phyloP scores from a whole-genome alignment of 2,113 vertebrate species.

The Paradisaea rubra region DNA sequence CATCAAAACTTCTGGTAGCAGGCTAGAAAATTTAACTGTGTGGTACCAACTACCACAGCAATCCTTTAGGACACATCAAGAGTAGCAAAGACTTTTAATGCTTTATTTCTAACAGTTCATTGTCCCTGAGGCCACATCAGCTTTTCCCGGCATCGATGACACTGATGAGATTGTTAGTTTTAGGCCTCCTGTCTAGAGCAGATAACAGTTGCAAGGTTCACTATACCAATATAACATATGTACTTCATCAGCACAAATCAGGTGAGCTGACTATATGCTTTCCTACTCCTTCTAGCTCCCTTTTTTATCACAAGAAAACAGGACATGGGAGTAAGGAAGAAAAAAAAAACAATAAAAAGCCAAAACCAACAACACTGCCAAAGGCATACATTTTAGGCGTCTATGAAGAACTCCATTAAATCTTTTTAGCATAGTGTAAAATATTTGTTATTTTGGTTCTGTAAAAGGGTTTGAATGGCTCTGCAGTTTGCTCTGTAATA shows the following conservation, averaged over 20 bases:
- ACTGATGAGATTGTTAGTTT: conserved; percentile 29
- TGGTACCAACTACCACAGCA: not conserved
- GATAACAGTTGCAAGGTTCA: conserved; percentile 8
- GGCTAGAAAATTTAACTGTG: conserved; percentile 10
- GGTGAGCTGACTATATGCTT: not conserved
- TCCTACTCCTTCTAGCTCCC: not conserved
- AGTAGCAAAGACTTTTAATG: not conserved
- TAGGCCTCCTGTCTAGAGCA: conserved; percentile 6
- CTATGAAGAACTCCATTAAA: not conserved
- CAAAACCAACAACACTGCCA: not conserved
- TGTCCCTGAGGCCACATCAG: conserved; percentile 15
- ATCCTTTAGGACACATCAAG: not conserved
- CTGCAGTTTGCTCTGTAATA: not conserved
- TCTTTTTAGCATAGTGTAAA: not conserved
- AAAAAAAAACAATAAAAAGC: not conserved
- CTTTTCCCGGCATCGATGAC: not conserved
- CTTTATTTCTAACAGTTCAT: not conserved
- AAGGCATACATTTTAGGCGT: not conserved
- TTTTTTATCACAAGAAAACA: conserved; percentile 11
- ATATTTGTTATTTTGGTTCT: conserved; percentile 2
- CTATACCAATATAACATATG: not conserved
- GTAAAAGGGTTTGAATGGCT: conserved; percentile 22
- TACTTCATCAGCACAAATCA: not conserved
- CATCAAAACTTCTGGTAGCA: not conserved
- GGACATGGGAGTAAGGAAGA: not conserved